Percentiles rank a stretch among this genome's conserved stretches.
Conservation (phyloP, 92 coral and sea anemone species). For the Galaxea fascicularis region DNA sequence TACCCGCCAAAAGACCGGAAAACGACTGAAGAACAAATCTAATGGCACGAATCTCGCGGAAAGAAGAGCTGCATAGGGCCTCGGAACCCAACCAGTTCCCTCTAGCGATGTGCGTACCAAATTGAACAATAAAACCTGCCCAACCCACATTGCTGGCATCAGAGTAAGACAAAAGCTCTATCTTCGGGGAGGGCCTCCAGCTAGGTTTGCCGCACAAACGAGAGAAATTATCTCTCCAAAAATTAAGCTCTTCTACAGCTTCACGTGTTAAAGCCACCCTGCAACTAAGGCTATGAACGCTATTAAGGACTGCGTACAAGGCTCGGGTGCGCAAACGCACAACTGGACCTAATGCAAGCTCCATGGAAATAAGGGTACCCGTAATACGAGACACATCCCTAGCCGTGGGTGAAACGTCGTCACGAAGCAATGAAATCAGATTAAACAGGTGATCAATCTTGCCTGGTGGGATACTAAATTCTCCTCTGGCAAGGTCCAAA, state of each 20-base stretch:
- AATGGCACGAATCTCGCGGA: constrained; percentile 54
- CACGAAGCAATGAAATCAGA: constrained; percentile 33
- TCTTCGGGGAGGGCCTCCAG: constrained; percentile 65
- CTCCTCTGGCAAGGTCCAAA: constrained; percentile 30
- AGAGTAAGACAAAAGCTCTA: constrained; percentile 59
- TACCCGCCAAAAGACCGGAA: too few species aligned
- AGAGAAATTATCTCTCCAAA: constrained; percentile 67
- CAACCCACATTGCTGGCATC: constrained; percentile 60
- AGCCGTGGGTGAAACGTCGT: constrained; percentile 40
- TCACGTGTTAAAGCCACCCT: constrained; percentile 36
- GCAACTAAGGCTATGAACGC: constrained; percentile 42
- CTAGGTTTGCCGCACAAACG: constrained; percentile 55
- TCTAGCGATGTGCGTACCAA: constrained; percentile 38
- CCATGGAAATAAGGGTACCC: constrained; percentile 67
- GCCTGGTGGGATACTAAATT: constrained; percentile 34
- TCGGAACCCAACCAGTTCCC: constrained; percentile 51
- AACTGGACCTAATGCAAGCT: constrained; percentile 69
- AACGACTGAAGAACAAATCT: too few species aligned
- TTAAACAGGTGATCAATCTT: constrained; percentile 21
- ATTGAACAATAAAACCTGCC: constrained; percentile 43
- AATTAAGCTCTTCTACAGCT: constrained; percentile 58
- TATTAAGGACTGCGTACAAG: constrained; percentile 60
- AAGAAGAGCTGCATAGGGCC: constrained; percentile 52
- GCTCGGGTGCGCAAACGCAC: constrained; percentile 60
- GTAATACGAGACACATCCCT: constrained; percentile 47